Evolutionary conservation across 1,140 invertebrate species (phyloP).

Genomic region (Plodia interpunctella): DNA sequence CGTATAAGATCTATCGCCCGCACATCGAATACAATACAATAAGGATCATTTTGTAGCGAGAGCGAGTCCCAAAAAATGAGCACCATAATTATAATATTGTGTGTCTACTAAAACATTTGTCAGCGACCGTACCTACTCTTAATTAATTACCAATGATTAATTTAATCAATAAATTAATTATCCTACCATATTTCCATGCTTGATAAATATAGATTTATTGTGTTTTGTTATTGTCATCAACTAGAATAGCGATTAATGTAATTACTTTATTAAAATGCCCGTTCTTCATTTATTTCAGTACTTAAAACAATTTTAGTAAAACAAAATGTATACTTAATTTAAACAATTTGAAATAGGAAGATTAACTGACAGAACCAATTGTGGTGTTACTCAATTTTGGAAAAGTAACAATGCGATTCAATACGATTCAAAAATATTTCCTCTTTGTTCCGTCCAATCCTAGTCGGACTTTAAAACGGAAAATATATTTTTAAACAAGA

Average conservation of each 20-base stretch:
- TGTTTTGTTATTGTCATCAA: not conserved
- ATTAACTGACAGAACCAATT: not conserved
- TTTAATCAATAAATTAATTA: not conserved
- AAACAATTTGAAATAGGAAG: too few species aligned
- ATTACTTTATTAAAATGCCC: too few species aligned
- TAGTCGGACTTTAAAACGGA: not conserved
- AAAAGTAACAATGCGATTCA: not conserved
- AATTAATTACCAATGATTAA: not conserved
- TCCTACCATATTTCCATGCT: not conserved
- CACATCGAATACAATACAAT: too few species aligned
- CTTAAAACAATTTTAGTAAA: too few species aligned
- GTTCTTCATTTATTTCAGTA: too few species aligned
- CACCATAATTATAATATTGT: too few species aligned
- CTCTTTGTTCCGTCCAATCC: not conserved
- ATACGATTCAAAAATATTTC: not conserved
- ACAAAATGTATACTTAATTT: not conserved
- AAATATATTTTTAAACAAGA: constrained; percentile 30
- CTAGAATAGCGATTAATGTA: not conserved
- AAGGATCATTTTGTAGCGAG: too few species aligned
- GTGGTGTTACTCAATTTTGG: not conserved
- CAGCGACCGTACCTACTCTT: not conserved
- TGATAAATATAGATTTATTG: constrained; percentile 4
- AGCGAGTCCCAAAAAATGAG: too few species aligned
- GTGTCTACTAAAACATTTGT: not conserved
- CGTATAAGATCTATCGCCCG: too few species aligned